These are phyloP conservation scores for Microcebus murinus DNA, from an alignment of 2,113 vertebrate genomes.

Conservation along the genomic window DNA sequence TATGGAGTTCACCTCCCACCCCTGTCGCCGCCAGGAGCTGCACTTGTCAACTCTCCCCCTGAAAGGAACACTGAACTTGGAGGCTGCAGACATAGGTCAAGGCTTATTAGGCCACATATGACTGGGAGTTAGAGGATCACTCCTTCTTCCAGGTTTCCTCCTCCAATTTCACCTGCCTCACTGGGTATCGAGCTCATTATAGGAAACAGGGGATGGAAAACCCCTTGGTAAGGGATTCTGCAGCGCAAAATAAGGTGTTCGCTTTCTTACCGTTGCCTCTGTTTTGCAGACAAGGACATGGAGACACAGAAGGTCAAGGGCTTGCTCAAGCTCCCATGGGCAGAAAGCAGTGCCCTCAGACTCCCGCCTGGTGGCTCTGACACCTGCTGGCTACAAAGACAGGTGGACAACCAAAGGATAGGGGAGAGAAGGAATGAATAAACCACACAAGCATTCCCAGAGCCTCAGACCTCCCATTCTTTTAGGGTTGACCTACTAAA, in stretches of 20 bases:
- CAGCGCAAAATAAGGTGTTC: not conserved
- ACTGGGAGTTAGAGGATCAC: not conserved
- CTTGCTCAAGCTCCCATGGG: not conserved
- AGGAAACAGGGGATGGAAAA: not conserved
- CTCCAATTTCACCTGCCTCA: not conserved
- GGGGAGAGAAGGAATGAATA: not conserved
- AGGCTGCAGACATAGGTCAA: not conserved
- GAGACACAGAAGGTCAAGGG: not conserved
- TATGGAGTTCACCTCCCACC: not conserved
- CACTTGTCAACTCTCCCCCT: not conserved
- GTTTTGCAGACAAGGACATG: not conserved
- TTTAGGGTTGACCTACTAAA: not conserved
- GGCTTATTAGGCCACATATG: not conserved
- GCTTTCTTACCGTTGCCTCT: not conserved
- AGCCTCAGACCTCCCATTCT: not conserved
- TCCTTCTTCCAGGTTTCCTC: not conserved
- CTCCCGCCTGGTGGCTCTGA: not conserved
- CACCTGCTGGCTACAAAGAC: not conserved
- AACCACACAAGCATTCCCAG: too few species aligned
- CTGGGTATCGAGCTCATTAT: not conserved
- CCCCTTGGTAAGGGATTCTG: not conserved
- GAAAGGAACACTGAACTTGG: not conserved
- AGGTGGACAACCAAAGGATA: not conserved
- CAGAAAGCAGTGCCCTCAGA: not conserved
- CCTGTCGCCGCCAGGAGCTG: not conserved